Conservation (phyloP, 2,888 invertebrate species). For the Xanthorhoe spadicearia region DNA sequence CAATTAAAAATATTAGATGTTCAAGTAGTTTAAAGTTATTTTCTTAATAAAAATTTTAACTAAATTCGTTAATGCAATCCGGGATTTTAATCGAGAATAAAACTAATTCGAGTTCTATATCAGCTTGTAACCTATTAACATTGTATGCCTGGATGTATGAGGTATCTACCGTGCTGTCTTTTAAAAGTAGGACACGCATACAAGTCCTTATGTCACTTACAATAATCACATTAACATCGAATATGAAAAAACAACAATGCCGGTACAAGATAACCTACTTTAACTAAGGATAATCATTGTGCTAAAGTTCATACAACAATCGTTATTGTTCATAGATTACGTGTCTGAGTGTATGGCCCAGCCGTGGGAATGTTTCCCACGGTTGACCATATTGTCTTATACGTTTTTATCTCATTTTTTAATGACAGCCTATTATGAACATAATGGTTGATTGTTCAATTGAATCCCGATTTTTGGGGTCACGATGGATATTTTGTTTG, state of each 20-base stretch:
- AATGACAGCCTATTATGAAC: constrained; percentile 73
- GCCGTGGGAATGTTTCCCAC: constrained; percentile 76
- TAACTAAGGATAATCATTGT: constrained; percentile 42
- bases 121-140: no score
- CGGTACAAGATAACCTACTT: constrained; percentile 42
- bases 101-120: no score
- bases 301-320: constrained; percentile 45
- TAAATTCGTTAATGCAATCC: no score
- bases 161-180: no score
- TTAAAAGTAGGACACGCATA: no score
- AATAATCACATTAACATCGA: constrained; percentile 19
- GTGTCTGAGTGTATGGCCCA: constrained; percentile 51
- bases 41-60: no score
- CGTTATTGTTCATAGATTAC: constrained; percentile 46
- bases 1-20: no score
- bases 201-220: constrained; percentile 14
- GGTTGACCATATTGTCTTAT: constrained; percentile 63
- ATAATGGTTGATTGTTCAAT: constrained; percentile 82
- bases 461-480: constrained; percentile 60
- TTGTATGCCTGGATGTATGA: no score
- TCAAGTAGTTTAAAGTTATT: no score
- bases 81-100: no score
- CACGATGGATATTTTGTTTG: constrained; percentile 33
- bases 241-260: constrained; percentile 37
- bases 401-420: constrained; percentile 70